Conservation (phyloP, 2,113 vertebrate species). For the Anguilla japonica region DNA sequence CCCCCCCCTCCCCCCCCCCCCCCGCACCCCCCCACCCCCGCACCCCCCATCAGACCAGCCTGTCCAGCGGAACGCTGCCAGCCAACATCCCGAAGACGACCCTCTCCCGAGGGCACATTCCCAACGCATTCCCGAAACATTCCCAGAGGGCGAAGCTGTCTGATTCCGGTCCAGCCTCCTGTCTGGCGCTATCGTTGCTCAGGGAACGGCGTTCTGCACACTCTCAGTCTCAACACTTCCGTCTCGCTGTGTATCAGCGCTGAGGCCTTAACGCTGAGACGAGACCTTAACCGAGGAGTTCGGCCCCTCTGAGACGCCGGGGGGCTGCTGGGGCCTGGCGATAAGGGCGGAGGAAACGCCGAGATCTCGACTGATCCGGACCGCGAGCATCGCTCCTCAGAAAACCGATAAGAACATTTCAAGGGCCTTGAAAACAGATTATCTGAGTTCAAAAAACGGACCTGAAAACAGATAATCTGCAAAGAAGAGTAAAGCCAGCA, state of each 20-base stretch:
- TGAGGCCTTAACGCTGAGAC: too few species aligned
- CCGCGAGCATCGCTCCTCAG: conserved; percentile 31
- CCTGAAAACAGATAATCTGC: background rate
- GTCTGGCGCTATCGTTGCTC: background rate
- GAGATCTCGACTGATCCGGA: conserved; percentile 32
- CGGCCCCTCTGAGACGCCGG: background rate
- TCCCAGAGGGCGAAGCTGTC: background rate
- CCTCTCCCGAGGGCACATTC: background rate
- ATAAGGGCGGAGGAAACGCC: conserved; percentile 25
- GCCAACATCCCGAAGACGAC: background rate
- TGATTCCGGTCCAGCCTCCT: background rate
- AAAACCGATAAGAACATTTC: conserved; percentile 28
- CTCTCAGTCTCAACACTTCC: background rate
- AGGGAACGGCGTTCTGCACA: background rate
- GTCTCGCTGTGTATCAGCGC: too few species aligned
- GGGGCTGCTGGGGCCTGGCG: conserved; percentile 1
- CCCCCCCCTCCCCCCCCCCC: too few species aligned
- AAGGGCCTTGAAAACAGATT: conserved; percentile 11
- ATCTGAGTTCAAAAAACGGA: background rate
- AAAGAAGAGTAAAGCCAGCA: background rate
- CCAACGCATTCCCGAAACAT: background rate
- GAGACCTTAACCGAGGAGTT: background rate
- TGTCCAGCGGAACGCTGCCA: background rate
- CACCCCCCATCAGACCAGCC: background rate
- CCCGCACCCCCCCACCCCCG: too few species aligned